Base-by-base conservation (phyloP, 37 sponge, comb jelly and placozoan species). In the Dysidea cf. avara region DNA sequence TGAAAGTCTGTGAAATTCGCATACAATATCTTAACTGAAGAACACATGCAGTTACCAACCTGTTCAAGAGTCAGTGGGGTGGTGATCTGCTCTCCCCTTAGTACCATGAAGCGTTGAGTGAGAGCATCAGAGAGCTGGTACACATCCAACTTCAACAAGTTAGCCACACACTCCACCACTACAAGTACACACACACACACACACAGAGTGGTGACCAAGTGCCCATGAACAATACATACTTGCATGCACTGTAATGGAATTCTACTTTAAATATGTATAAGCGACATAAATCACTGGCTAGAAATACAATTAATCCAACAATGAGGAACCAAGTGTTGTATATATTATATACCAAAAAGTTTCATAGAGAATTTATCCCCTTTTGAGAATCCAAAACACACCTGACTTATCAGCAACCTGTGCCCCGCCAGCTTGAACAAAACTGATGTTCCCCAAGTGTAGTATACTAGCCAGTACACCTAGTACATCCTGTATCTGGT, bases 41-140 rank as follows among this genome's bases (percentile, higher is more conserved):
- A n/a, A n/a, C n/a, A n/a, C n/a, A n/a, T n/a, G n/a, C n/a, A n/a
- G n/a, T n/a, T n/a, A n/a, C n/a, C n/a, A 14, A 89, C 90, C 77
- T 89, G 90, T 33, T 96, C 84, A 22, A 86, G 65, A 35, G 83
- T 84, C 11, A 97, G 87, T 4, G 99, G 99, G 17, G 92, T 94
- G 51, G 82, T 91, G 62, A 97, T 94, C 82, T 91, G 90, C 68
- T 97, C 99, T 17, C 94, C 93, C 24, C 99, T 66, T 40, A 97
- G 81, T 49, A 84, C 81, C 83, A 91, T 91, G 74, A 81, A 79
- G 56, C 84, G 81, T 81, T 94, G 88, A 29, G 99, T 97, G 48
- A 97, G 89, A 17, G 89, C 88, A 48, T 86, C 94, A 39, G 76
- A 72, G 36, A 97, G 35, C 22, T 73, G 74, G 32, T 82, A 80